Base-by-base conservation (phyloP, 2,888 invertebrate species). In the Zele albiditarsus region DNA sequence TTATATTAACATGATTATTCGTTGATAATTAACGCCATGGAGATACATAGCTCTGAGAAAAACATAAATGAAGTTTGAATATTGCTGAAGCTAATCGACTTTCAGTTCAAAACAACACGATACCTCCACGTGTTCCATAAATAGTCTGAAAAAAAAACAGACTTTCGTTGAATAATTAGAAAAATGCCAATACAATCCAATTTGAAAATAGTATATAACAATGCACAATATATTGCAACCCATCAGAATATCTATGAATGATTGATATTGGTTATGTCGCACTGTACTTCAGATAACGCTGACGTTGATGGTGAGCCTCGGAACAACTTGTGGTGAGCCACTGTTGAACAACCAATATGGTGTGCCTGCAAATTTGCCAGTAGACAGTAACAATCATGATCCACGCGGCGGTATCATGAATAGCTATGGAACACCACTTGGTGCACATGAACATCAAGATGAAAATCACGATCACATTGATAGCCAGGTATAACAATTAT, bases 401-500 rank as follows among this genome's bases (percentile, higher is more conserved):
- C 65, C 75, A 66, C 79, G 78, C 42, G 78, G 74, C 58, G 77
- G 78, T 60, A 79, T 83, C 78, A 85, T 84, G 67, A 86, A 86
- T 81, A 85, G 86, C 78, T 87, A 87, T 75, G 86, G 85, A 53
- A 74, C 84, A 67, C 85, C 86, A 71, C 71, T 84, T 68, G 83
- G 81, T 78, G 49, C 68, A 28, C 80, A 81, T 69, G 82, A 80
- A 27, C 75, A 77, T 62, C 87, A 86, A 78, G 84, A 85, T 78
- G 81, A 83, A 70, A 82, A 87, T 74, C 88, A 88, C 79, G 87
- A 89, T 82, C 88, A 89, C 81, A 83, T 84, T 78, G 89, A 88
- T 79, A 86, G 83, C 76, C 88, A 89, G 86, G 89, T 87, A 81
- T 80, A 78, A 27, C 57, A 66, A 65, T 42, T 25, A 27, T 46